Conservation (phyloP, 1,140 invertebrate species). For the Drosophila nikananu region DNA sequence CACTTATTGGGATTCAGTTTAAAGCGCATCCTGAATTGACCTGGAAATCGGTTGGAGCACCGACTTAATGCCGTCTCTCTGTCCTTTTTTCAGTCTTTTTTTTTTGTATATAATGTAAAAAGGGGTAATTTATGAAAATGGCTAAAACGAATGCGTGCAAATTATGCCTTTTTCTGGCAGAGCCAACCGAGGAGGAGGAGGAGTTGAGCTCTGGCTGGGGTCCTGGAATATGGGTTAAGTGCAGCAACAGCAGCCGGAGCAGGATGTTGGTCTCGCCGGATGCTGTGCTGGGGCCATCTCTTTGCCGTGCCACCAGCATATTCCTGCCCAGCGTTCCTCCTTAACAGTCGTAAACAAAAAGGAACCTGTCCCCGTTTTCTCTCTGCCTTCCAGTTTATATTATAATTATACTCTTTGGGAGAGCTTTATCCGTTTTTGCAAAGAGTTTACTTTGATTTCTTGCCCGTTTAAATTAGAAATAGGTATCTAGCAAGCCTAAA, state of each 20-base stretch:
- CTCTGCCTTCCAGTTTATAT: conserved; percentile 29
- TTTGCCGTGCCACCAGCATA: conserved; percentile 19
- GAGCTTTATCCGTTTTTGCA: background rate
- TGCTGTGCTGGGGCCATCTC: conserved; percentile 36
- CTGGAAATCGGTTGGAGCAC: conserved; percentile 22
- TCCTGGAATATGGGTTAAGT: conserved; percentile 75
- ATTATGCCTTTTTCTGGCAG: conserved; percentile 65
- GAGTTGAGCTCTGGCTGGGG: conserved; percentile 2
- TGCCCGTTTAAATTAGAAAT: too few relatives aligned
- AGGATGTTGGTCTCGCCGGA: conserved; percentile 62
- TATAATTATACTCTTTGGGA: conserved; percentile 24
- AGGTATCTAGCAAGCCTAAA: accelerated
- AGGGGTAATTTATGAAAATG: conserved; percentile 80
- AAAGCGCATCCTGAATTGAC: conserved; percentile 52
- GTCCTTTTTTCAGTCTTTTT: background rate
- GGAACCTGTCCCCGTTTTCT: conserved; percentile 41
- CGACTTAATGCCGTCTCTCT: conserved; percentile 6
- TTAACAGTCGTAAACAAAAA: conserved; percentile 74
- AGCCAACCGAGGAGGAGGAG: background rate
- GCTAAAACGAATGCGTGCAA: conserved; percentile 81
- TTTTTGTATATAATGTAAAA: conserved; percentile 14
- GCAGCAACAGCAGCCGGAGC: conserved; percentile 44
- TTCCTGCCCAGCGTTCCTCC: conserved; percentile 40
- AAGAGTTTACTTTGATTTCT: background rate
- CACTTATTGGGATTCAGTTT: conserved; percentile 62